Evolutionary conservation across 2,888 invertebrate species (phyloP).

Genomic region (Acheta domesticus): DNA sequence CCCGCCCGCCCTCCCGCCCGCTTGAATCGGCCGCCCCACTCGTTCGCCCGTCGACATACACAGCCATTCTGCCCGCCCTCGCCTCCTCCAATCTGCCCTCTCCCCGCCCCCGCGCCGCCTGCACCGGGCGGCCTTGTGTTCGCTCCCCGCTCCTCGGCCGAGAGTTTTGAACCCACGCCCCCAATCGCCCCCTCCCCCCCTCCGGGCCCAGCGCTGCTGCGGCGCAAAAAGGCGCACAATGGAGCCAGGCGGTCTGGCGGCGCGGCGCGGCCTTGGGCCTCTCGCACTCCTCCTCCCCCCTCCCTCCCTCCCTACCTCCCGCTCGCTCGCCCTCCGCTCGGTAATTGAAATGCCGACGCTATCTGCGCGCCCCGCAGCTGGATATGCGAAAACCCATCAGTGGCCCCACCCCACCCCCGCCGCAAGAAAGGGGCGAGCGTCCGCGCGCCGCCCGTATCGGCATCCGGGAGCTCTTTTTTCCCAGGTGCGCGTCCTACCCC

Average conservation of each 20-base stretch:
- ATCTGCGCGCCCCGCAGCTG: background rate
- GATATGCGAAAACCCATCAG: conserved; percentile 18
- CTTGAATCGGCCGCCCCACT: no score
- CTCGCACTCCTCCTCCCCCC: background rate
- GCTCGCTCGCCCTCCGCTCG: background rate
- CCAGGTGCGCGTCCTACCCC: no score
- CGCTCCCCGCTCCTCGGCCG: no score
- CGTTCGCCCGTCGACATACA: no score
- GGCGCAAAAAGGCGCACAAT: background rate
- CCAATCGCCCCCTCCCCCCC: background rate
- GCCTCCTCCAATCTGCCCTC: no score
- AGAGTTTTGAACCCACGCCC: no score
- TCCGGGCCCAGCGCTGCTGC: background rate
- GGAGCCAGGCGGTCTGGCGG: conserved; percentile 9
- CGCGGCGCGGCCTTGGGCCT: background rate
- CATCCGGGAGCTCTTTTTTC: background rate
- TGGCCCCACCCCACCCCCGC: background rate
- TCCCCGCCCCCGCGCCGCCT: no score
- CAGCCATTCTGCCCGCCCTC: no score
- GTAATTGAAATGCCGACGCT: conserved; percentile 8
- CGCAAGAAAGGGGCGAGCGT: no score
- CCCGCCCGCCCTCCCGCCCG: no score
- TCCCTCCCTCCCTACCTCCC: background rate
- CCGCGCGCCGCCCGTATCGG: no score
- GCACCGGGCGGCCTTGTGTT: no score